phyloP scores from a whole-genome alignment of 2,888 invertebrate genomes.

The Crematogaster levior region DNA sequence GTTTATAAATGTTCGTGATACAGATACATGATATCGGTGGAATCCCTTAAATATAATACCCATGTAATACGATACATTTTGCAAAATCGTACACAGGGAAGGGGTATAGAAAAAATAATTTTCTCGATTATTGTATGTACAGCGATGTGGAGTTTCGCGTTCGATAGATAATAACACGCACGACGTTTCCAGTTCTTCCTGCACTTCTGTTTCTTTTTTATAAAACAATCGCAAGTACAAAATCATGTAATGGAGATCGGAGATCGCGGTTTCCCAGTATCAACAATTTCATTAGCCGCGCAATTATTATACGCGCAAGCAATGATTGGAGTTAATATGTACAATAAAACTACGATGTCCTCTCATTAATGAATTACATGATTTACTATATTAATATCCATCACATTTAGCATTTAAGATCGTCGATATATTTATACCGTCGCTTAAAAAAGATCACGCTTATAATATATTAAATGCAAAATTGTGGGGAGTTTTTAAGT shows the following conservation, averaged over 20 bases:
- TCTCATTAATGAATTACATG: conserved; percentile 9
- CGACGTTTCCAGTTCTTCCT: not conserved
- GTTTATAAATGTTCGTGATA: conserved; percentile 68
- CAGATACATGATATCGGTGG: conserved; percentile 60
- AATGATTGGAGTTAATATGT: conserved; percentile 66
- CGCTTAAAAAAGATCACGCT: conserved; percentile 6
- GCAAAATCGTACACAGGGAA: conserved; percentile 55
- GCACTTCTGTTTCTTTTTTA: conserved; percentile 26
- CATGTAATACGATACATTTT: conserved; percentile 53
- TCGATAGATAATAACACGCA: conserved; percentile 58
- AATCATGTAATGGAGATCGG: conserved; percentile 59
- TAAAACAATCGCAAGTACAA: conserved; percentile 43
- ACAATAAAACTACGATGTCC: conserved; percentile 71
- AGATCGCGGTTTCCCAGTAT: conserved; percentile 24
- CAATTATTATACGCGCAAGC: conserved; percentile 54
- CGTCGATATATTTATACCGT: not conserved
- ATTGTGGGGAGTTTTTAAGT: conserved; percentile 53
- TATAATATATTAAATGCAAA: conserved; percentile 56
- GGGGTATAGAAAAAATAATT: conserved; percentile 46
- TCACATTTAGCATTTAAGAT: conserved; percentile 44
- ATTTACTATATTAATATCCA: conserved; percentile 55
- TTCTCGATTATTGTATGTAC: conserved; percentile 34
- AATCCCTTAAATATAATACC: conserved; percentile 61
- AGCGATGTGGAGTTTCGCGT: conserved; percentile 42
- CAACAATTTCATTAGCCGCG: conserved; percentile 40